These are phyloP conservation scores for Chydorus sphaericus DNA, from an alignment of 2,888 invertebrate genomes.

Conservation along the genomic window DNA sequence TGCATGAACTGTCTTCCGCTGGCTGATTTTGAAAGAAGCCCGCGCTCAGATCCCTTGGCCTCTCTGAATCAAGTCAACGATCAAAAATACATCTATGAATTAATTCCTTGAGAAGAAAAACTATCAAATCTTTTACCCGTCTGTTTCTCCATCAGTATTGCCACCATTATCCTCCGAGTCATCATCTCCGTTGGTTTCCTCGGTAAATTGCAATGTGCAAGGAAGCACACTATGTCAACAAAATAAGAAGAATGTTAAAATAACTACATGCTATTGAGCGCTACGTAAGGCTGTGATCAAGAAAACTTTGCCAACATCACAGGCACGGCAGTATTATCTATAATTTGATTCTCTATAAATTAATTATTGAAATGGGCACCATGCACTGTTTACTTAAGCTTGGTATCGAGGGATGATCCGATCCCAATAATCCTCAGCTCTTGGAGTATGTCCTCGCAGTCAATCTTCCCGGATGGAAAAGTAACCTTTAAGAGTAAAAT, in stretches of 20 bases:
- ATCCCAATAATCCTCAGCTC: constrained; percentile 44
- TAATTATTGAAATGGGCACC: neutral
- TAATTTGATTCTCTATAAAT: neutral
- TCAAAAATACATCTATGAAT: neutral
- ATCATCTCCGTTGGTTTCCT: neutral
- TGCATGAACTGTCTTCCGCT: constrained; percentile 38
- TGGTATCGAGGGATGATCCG: constrained; percentile 33
- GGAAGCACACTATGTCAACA: constrained; percentile 44
- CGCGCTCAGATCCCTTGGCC: neutral
- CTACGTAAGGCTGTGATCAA: no score
- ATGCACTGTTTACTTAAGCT: constrained; percentile 5
- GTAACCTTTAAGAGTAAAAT: constrained; percentile 31
- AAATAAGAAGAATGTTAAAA: constrained; percentile 2
- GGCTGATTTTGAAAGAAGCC: neutral
- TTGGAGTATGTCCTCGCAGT: constrained; percentile 43
- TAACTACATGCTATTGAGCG: no score
- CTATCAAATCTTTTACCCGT: neutral
- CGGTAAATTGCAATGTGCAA: constrained; percentile 40
- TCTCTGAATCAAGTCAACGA: neutral
- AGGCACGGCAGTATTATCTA: neutral
- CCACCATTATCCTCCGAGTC: neutral
- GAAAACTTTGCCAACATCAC: neutral
- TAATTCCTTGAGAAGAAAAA: neutral
- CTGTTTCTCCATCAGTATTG: constrained; percentile 2
- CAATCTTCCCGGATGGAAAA: constrained; percentile 43